Percentiles rank a stretch among this genome's conserved stretches.
phyloP scores from a whole-genome alignment of 2,797 vertebrate species.

The Falco rusticolus region DNA sequence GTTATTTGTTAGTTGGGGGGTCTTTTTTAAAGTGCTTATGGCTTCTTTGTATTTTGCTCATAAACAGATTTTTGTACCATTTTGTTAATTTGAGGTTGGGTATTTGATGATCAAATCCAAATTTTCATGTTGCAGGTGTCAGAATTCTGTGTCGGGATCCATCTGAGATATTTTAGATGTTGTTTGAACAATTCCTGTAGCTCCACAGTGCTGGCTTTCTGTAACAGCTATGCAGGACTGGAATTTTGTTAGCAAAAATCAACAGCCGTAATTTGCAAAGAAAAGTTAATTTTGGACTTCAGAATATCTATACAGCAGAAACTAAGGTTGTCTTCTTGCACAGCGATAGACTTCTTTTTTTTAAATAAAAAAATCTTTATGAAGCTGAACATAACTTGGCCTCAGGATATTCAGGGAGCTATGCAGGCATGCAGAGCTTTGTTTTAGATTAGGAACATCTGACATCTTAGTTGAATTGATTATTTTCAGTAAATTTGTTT shows the following conservation, averaged over 20 bases:
- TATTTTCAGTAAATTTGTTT: neutral
- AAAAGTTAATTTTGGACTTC: neutral
- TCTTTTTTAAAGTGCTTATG: neutral
- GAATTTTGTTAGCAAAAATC: neutral
- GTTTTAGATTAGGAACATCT: neutral
- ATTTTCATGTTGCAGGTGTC: neutral
- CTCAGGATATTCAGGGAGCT: neutral
- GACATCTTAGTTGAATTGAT: neutral
- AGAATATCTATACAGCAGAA: neutral
- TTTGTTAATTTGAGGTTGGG: neutral
- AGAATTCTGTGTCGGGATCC: neutral
- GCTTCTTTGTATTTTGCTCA: neutral
- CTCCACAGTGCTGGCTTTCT: neutral
- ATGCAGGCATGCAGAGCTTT: neutral
- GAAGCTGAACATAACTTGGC: neutral
- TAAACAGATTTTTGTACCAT: neutral
- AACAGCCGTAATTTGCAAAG: neutral
- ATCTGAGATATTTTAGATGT: neutral
- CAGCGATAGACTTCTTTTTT: neutral
- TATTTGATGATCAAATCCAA: neutral
- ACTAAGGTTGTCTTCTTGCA: neutral
- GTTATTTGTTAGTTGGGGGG: neutral
- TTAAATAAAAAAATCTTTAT: neutral
- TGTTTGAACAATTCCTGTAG: neutral
- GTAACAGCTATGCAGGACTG: neutral